Conservation (phyloP, 2,113 vertebrate species). For the Amblyopsis rosae region DNA sequence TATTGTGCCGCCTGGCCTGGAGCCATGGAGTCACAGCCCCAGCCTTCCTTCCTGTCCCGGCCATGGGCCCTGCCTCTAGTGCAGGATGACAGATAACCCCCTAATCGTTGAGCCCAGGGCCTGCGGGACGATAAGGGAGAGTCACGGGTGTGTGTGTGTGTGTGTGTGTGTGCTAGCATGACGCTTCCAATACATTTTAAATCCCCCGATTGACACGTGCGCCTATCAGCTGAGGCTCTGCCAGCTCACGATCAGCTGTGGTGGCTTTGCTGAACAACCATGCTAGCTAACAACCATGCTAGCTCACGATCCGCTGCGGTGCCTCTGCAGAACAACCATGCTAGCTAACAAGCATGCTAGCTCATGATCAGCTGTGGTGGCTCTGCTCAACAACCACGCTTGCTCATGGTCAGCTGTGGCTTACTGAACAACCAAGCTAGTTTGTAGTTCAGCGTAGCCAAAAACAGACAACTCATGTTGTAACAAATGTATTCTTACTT, state of each 20-base stretch:
- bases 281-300: too few species aligned
- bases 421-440: too few species aligned
- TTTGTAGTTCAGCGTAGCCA: neutral
- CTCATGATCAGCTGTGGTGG: constrained; percentile 8
- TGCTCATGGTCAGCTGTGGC: constrained; percentile 19
- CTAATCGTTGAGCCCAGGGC: constrained; percentile 58
- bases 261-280: too few species aligned
- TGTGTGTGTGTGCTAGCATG: constrained; percentile 9
- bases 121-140: constrained; percentile 64
- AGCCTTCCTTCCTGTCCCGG: constrained; percentile 74
- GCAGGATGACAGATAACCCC: constrained; percentile 76
- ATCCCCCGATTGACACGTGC: constrained; percentile 55
- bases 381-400: constrained; percentile 18
- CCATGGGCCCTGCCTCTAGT: constrained; percentile 55
- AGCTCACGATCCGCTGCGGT: too few species aligned
- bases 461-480: neutral
- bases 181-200: constrained; percentile 61
- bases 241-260: too few species aligned
- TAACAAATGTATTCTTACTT: too few species aligned
- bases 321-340: too few species aligned
- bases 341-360: too few species aligned
- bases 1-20: constrained; percentile 43
- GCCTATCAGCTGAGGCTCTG: constrained; percentile 20
- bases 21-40: constrained; percentile 54
- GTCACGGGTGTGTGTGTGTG: constrained; percentile 7